Conservation (phyloP, 2,888 invertebrate genomes). For the Ecliptopera silaceata region DNA sequence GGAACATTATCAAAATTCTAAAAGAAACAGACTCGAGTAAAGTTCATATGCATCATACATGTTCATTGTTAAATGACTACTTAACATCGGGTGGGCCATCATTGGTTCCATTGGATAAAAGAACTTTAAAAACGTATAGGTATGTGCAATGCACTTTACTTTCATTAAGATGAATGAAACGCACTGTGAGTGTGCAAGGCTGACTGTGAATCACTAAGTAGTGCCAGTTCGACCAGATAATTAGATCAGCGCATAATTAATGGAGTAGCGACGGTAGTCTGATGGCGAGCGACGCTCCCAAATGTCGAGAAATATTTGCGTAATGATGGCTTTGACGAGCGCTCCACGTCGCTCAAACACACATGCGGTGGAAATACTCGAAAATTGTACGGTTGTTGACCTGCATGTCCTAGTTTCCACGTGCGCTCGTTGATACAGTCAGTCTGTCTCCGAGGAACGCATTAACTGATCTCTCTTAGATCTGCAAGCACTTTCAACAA, state of each 20-base stretch:
- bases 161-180: not conserved
- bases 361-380: slow-evolving; percentile 41
- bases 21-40: too few relatives aligned
- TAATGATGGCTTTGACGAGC: slow-evolving; percentile 53
- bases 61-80: too few relatives aligned
- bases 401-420: slow-evolving; percentile 4
- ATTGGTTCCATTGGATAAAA: too few relatives aligned
- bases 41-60: too few relatives aligned
- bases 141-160: not conserved
- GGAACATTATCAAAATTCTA: too few relatives aligned
- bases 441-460: not conserved
- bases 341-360: slow-evolving; percentile 40
- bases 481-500: too few relatives aligned
- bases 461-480: not conserved
- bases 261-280: slow-evolving; percentile 43
- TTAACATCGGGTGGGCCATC: too few relatives aligned
- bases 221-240: slow-evolving; percentile 40
- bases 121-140: too few relatives aligned
- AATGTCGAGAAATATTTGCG: slow-evolving; percentile 55
- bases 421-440: not conserved
- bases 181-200: not conserved
- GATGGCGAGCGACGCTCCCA: slow-evolving; percentile 30
- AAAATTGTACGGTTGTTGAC: slow-evolving; percentile 31
- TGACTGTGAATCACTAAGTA: not conserved
- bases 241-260: slow-evolving; percentile 58